Base-by-base conservation (phyloP, 1,140 invertebrate genomes). In the Nephila pilipes region DNA sequence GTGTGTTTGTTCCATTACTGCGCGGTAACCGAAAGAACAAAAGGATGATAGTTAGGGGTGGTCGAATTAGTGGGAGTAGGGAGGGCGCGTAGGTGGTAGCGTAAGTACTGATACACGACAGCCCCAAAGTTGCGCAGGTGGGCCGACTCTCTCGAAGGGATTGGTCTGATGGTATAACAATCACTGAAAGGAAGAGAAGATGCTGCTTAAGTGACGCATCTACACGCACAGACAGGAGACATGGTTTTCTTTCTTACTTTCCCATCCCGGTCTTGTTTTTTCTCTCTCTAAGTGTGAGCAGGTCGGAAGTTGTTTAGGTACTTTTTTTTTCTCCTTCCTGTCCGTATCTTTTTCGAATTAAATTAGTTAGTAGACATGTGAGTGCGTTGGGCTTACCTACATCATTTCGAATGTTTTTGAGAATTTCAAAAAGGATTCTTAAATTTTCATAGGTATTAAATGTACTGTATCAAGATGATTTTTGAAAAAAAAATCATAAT, bases 1-100 rank as follows among this genome's bases (percentile, higher is more conserved):
- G 63, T 75, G 87, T 88, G 63, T 88, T 88, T 88, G 87, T 88
- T 88, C 87, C 87, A 88, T 88, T 88, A 88, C 63, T 88, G 63
- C 87, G 38, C 36, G 63, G 87, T 75, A 65, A 88, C 87, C 87
- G 22, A 75, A 88, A 88, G 87, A 88, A 88, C 87, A 88, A 88
- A 88, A 75, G 63, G 38, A 75, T 25, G 65, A 65, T 65, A 88
- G 57, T 57, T 58, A 60, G 83, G 57, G 69, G 69, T 36, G 69
- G 69, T 75, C 69, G 69, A 75, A 75, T 75, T 75, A 75, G 69
- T 75, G 69, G 65, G 58, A 20, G 80, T 32, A 25, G 54, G 54
- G 79, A 38, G 80, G 38, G 20, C n/a, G 80, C 38, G 46, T 75
- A 75, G 69, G 69, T 22, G 69, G 69, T 75, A 75, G 69, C 69